Percentiles rank a stretch among this genome's conserved stretches.
These are phyloP conservation scores for Telmatochromis brichardi DNA, from an alignment of 2,113 vertebrate species.

Conservation along the genomic window DNA sequence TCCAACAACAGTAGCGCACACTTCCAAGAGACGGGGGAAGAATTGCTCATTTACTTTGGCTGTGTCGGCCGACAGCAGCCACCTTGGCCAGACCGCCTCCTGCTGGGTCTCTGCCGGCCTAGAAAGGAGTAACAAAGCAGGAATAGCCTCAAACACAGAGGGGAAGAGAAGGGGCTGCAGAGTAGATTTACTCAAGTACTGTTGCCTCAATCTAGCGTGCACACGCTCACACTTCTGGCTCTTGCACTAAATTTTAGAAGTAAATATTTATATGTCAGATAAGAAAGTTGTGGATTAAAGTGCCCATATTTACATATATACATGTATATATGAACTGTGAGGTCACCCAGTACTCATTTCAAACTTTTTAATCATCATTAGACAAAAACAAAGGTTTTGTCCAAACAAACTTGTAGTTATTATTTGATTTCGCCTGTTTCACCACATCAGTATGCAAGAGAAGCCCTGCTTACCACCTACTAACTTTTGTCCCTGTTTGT, in stretches of 20 bases:
- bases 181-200: neutral
- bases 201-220: neutral
- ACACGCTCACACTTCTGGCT: neutral
- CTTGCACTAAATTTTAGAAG: neutral
- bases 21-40: conserved; percentile 34
- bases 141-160: neutral
- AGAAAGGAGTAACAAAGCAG: neutral
- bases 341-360: neutral
- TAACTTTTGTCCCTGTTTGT: neutral
- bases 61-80: conserved; percentile 24
- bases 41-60: conserved; percentile 54
- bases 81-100: conserved; percentile 21
- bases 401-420: neutral
- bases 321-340: neutral
- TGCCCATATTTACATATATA: neutral
- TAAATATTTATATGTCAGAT: neutral
- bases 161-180: neutral
- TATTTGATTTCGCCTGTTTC: neutral
- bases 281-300: neutral
- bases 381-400: neutral
- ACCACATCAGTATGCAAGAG: neutral
- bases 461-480: neutral
- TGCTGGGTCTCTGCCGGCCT: conserved; percentile 27
- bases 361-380: neutral
- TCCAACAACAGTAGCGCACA: conserved; percentile 10